Evolutionary conservation across 2,113 vertebrate species (phyloP).

Genomic region (Gasterosteus aculeatus): DNA sequence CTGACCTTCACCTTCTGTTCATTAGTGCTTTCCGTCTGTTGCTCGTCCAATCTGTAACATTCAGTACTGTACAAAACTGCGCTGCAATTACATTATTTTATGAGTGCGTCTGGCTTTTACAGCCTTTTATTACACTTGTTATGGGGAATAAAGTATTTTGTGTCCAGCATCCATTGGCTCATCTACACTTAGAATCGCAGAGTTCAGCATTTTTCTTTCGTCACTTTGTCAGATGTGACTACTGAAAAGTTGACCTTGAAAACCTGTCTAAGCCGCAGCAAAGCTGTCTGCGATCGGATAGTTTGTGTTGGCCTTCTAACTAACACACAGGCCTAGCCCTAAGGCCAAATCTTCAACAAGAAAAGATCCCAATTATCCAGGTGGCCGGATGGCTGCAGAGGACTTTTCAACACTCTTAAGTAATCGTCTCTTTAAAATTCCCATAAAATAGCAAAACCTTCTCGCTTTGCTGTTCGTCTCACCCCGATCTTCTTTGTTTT

Average conservation of each 20-base stretch:
- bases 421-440: neutral
- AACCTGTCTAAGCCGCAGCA: no score
- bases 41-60: neutral
- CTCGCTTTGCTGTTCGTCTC: neutral
- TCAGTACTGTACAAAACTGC: neutral
- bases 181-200: neutral
- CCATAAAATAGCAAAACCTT: neutral
- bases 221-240: no score
- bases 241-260: no score
- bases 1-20: no score
- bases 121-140: neutral
- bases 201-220: neutral
- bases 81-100: neutral
- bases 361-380: neutral
- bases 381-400: neutral
- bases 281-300: no score
- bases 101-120: neutral
- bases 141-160: neutral
- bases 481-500: neutral
- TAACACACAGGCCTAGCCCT: neutral
- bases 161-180: neutral
- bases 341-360: neutral
- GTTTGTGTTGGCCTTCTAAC: neutral
- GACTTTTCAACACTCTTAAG: neutral
- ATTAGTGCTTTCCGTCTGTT: neutral